A percentile compares a stretch with the other conserved stretches of the same genome.
Conservation (phyloP, 2,113 vertebrate genomes). For the Indicator maculatus region DNA sequence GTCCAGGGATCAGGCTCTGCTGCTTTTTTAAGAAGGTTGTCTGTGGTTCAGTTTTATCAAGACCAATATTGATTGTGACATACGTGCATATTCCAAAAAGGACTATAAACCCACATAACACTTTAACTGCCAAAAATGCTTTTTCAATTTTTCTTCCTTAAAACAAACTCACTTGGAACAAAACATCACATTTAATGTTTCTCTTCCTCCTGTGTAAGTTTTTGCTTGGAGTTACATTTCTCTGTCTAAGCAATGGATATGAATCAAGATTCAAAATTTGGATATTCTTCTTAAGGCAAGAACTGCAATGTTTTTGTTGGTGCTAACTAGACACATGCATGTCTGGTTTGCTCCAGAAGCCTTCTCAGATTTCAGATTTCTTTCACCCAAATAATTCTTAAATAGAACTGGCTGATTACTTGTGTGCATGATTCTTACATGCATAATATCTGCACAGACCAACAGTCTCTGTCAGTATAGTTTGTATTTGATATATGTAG, state of each 20-base stretch:
- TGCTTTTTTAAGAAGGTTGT: slow-evolving; percentile 38
- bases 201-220: slow-evolving; percentile 27
- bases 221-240: slow-evolving; percentile 39
- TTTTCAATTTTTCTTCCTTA: slow-evolving; percentile 60
- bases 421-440: background rate
- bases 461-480: background rate
- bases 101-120: slow-evolving; percentile 60
- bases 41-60: slow-evolving; percentile 61
- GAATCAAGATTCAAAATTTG: slow-evolving; percentile 16
- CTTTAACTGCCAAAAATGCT: slow-evolving; percentile 66
- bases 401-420: background rate
- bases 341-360: background rate
- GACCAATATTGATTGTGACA: slow-evolving; percentile 71
- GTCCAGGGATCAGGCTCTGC: slow-evolving; percentile 40
- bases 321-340: background rate
- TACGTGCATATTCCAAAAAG: slow-evolving; percentile 50
- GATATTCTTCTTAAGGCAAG: background rate
- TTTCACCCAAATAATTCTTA: background rate
- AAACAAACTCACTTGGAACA: slow-evolving; percentile 63
- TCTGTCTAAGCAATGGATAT: background rate
- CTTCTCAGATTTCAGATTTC: background rate
- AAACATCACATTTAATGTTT: slow-evolving; percentile 61
- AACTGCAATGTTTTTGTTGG: background rate
- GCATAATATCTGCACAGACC: background rate
- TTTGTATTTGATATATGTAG: background rate